Conservation (phyloP, 1,140 invertebrate genomes). For the Brachionus rotundiformis region DNA sequence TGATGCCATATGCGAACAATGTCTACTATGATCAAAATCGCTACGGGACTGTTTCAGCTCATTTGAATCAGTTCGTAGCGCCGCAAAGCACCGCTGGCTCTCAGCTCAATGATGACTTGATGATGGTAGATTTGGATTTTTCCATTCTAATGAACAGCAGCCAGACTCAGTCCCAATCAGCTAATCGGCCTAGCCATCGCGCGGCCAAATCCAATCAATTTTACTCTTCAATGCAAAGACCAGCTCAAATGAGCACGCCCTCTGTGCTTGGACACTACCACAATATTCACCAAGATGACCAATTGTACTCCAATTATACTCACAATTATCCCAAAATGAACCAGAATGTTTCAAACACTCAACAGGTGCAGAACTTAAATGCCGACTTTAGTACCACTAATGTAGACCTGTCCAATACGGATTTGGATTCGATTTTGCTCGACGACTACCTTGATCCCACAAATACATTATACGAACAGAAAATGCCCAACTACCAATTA, state of each 20-base stretch:
- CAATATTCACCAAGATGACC: neutral
- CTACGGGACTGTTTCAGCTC: neutral
- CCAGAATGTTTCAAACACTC: neutral
- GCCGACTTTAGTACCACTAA: neutral
- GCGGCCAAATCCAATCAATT: neutral
- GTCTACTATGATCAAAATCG: constrained; percentile 28
- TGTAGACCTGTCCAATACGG: neutral
- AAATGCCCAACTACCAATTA: neutral
- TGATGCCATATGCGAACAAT: neutral
- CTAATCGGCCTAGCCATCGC: neutral
- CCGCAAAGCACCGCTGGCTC: neutral
- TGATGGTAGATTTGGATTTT: constrained; percentile 22
- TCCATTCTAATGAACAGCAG: neutral
- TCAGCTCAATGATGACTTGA: neutral
- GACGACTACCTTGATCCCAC: neutral
- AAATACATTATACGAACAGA: neutral
- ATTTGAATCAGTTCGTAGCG: neutral
- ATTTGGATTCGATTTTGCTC: constrained; percentile 13
- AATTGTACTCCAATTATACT: neutral
- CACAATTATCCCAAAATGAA: neutral
- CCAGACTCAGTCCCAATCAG: neutral
- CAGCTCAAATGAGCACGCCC: neutral
- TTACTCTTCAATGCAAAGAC: neutral
- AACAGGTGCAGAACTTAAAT: neutral
- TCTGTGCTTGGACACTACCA: neutral